phyloP scores from a whole-genome alignment of 2,113 vertebrate species.

The Vimba vimba region DNA sequence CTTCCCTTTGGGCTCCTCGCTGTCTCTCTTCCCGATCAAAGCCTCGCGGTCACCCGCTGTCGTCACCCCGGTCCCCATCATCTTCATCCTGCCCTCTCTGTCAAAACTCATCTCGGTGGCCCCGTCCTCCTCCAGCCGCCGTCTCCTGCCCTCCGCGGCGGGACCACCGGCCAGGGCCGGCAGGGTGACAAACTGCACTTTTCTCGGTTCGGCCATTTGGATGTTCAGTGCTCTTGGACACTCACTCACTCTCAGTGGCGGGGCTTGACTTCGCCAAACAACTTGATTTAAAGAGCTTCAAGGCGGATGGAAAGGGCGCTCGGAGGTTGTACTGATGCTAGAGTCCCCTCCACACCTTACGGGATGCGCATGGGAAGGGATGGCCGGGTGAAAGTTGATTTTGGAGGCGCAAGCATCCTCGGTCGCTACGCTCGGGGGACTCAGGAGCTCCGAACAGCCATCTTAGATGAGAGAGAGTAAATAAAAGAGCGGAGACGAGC shows the following conservation, averaged over 20 bases:
- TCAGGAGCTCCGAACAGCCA: conserved; percentile 77
- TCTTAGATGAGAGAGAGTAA: conserved; percentile 83
- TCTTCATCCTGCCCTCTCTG: conserved; percentile 70
- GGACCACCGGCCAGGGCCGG: conserved; percentile 75
- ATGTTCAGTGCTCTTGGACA: conserved; percentile 74
- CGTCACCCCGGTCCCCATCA: conserved; percentile 10
- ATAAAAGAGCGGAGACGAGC: conserved; percentile 78
- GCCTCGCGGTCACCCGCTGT: conserved; percentile 57
- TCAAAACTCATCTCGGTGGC: conserved; percentile 65
- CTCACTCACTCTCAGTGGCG: conserved; percentile 63
- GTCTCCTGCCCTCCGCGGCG: conserved; percentile 72
- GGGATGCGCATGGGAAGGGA: conserved; percentile 67
- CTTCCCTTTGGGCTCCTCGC: conserved; percentile 68
- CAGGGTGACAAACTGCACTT: conserved; percentile 86
- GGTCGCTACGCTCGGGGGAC: conserved; percentile 75
- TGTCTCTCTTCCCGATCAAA: conserved; percentile 68
- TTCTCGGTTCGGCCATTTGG: conserved; percentile 89
- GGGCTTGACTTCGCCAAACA: conserved; percentile 78
- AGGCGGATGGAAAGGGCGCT: conserved; percentile 66
- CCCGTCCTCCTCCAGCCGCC: conserved; percentile 73
- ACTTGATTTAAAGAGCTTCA: conserved; percentile 72
- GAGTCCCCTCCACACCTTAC: conserved; percentile 70
- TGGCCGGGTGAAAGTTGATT: conserved; percentile 73
- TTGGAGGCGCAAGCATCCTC: conserved; percentile 74
- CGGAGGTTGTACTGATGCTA: conserved; percentile 63